These are phyloP conservation scores for Drosophila triauraria DNA, from an alignment of 1,140 invertebrate genomes.

Conservation along the genomic window DNA sequence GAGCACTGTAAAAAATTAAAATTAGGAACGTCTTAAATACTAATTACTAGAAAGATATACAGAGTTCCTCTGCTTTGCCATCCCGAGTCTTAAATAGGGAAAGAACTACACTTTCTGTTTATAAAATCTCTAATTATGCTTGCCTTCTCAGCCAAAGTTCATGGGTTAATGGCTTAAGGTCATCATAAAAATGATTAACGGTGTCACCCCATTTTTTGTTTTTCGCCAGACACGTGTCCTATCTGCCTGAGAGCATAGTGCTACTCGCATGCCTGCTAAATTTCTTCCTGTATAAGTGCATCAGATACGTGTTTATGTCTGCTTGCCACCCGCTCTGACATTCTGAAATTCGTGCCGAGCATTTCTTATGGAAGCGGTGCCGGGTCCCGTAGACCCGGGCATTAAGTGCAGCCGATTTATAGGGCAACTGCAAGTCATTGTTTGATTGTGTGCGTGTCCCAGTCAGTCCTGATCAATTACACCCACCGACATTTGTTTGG, in stretches of 20 bases:
- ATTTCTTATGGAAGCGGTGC: constrained; percentile 41
- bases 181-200: constrained; percentile 5
- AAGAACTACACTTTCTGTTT: not conserved
- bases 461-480: constrained; percentile 77
- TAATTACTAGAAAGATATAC: not conserved
- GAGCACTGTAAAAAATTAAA: constrained; percentile 49
- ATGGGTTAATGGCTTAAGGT: not conserved
- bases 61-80: too few species aligned
- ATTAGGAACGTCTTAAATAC: not conserved
- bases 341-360: constrained; percentile 58
- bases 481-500: constrained; percentile 67
- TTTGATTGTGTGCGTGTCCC: constrained; percentile 70
- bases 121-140: not conserved
- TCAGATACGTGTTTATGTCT: constrained; percentile 23
- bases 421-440: constrained; percentile 70
- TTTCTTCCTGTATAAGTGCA: constrained; percentile 38
- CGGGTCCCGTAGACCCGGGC: not conserved
- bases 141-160: too few species aligned
- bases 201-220: not conserved
- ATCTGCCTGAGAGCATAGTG: constrained; percentile 9
- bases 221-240: not conserved
- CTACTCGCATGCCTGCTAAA: constrained; percentile 8
- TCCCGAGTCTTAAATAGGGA: too few species aligned
- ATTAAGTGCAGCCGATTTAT: constrained; percentile 66
- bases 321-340: constrained; percentile 19